Conservation (phyloP, 2,113 vertebrate genomes). For the Steatornis caripensis region DNA sequence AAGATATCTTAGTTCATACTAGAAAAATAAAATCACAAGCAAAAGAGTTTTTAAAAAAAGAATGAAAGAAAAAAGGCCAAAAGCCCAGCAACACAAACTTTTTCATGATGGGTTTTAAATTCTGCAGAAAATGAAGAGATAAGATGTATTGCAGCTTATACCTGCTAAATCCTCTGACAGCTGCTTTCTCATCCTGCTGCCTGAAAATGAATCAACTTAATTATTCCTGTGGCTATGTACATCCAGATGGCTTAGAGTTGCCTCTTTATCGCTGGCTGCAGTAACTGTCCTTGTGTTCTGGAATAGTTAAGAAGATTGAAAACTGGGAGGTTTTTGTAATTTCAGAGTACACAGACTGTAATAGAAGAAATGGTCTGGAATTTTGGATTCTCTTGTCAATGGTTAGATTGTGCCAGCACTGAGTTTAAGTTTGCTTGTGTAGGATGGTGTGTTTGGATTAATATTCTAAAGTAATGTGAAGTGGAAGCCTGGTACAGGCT, state of each 20-base stretch:
- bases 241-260: background rate
- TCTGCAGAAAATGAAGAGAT: background rate
- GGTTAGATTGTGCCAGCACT: background rate
- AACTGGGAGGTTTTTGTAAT: background rate
- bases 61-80: background rate
- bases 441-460: background rate
- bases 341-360: background rate
- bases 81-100: background rate
- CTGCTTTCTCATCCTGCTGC: conserved; percentile 4
- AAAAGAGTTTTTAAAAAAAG: background rate
- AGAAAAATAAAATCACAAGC: background rate
- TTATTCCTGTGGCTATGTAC: conserved; percentile 2
- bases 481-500: background rate
- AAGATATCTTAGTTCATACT: background rate
- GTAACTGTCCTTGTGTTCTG: conserved; percentile 6
- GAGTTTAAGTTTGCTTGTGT: background rate
- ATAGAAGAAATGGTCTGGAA: background rate
- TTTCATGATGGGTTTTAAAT: background rate
- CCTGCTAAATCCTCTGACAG: conserved; percentile 18
- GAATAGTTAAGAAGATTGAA: background rate
- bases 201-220: conserved; percentile 44
- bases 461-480: background rate
- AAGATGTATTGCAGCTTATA: conserved; percentile 15
- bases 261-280: background rate
- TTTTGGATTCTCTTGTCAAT: background rate